A percentile compares a stretch with the other conserved stretches of the same genome.
These are phyloP conservation scores for Aphrophora alni DNA, from an alignment of 2,888 invertebrate species.

Conservation along the genomic window DNA sequence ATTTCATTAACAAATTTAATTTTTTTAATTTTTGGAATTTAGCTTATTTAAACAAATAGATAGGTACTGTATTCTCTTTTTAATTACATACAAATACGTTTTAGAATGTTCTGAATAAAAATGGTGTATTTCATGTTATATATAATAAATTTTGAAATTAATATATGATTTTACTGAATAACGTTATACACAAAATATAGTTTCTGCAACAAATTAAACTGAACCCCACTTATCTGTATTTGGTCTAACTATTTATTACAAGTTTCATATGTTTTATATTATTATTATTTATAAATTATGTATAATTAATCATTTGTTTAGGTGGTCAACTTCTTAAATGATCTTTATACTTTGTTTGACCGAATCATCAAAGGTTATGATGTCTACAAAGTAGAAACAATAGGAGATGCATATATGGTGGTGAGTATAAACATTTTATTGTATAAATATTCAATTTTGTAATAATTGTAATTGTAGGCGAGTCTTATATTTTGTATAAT, in stretches of 20 bases:
- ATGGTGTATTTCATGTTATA: too few species aligned
- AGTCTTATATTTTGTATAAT: not conserved
- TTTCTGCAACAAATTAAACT: too few species aligned
- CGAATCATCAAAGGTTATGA: constrained; percentile 95
- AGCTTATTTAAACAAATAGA: too few species aligned
- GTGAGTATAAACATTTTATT: constrained; percentile 58
- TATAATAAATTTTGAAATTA: too few species aligned
- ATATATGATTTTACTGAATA: too few species aligned
- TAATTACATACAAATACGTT: too few species aligned
- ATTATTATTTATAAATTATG: not conserved
- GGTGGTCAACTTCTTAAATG: constrained; percentile 96
- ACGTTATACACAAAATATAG: too few species aligned
- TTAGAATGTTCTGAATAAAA: too few species aligned
- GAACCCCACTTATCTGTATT: too few species aligned
- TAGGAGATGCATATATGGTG: constrained; percentile 84
- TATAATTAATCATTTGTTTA: constrained; percentile 54
- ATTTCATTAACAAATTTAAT: too few species aligned
- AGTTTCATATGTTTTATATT: not conserved
- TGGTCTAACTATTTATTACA: not conserved
- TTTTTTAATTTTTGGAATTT: too few species aligned
- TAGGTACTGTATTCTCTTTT: too few species aligned
- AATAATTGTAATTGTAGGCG: not conserved
- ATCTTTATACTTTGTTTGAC: constrained; percentile 97
- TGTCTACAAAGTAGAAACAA: constrained; percentile 97
- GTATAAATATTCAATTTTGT: constrained; percentile 4